phyloP scores from a whole-genome alignment of 2,113 vertebrate genomes.

The Lamprotornis superbus region DNA sequence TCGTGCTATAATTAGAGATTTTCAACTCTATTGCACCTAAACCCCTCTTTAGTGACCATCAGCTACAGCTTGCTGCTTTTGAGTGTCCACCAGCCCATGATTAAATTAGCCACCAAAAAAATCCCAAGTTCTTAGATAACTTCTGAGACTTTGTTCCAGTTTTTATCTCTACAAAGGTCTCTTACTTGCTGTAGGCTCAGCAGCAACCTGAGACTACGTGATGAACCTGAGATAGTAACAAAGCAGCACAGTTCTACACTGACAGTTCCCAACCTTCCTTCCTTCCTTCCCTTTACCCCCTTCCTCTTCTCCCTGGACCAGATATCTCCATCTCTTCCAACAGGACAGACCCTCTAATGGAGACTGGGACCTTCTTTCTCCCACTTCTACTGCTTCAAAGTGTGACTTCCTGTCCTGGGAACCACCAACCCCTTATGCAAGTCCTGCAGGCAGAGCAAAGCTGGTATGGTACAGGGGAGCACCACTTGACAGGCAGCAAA shows the following conservation, averaged over 20 bases:
- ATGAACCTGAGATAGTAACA: not conserved
- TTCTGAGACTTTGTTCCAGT: not conserved
- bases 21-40: not conserved
- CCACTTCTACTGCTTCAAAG: not conserved
- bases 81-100: not conserved
- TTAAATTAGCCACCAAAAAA: slow-evolving; percentile 1
- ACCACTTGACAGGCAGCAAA: not conserved
- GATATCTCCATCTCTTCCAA: not conserved
- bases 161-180: not conserved
- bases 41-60: not conserved
- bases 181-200: not conserved
- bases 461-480: not conserved
- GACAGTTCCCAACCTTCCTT: not conserved
- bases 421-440: not conserved
- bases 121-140: not conserved
- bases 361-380: not conserved
- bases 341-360: not conserved
- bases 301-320: not conserved
- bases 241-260: not conserved
- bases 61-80: slow-evolving; percentile 21
- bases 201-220: not conserved
- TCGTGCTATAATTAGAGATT: not conserved
- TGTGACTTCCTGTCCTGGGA: not conserved
- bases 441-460: not conserved
- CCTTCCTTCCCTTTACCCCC: not conserved